These are phyloP conservation scores for Porites lobata DNA, from an alignment of 92 coral and sea anemone species.

Conservation along the genomic window DNA sequence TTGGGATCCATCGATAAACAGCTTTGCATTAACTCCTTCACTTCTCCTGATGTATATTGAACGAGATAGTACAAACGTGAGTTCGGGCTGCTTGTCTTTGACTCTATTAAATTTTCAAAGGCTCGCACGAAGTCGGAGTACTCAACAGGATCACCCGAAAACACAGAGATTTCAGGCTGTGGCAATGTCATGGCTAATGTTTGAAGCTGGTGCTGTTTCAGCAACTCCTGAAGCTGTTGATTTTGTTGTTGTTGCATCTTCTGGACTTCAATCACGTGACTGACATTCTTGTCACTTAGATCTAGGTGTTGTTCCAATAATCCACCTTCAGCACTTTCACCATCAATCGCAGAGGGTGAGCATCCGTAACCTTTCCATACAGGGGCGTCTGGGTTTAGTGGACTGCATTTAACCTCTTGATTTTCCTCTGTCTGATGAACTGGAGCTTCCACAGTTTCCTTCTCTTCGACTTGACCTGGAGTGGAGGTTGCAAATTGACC, in stretches of 20 bases:
- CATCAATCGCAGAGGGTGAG: not conserved
- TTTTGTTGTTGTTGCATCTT: slow-evolving; percentile 45
- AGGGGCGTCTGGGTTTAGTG: slow-evolving; percentile 6
- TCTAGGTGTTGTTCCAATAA: slow-evolving; percentile 15
- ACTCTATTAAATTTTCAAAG: slow-evolving; percentile 65
- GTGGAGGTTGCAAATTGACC: slow-evolving; percentile 12
- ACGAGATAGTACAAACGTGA: slow-evolving; percentile 64
- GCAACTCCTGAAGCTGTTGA: slow-evolving; percentile 34
- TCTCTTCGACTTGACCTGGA: slow-evolving; percentile 9
- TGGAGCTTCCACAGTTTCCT: not conserved
- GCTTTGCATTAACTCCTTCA: slow-evolving; percentile 77
- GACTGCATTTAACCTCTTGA: not conserved
- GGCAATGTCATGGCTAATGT: slow-evolving; percentile 69
- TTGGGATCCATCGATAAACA: slow-evolving; percentile 61
- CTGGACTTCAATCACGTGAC: slow-evolving; percentile 30
- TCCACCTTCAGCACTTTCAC: not conserved
- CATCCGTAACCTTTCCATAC: not conserved
- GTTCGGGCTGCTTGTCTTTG: no score
- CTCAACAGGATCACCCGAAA: slow-evolving; percentile 68
- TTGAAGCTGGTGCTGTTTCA: slow-evolving; percentile 46
- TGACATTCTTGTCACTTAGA: slow-evolving; percentile 26
- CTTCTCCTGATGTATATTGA: slow-evolving; percentile 72
- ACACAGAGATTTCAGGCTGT: slow-evolving; percentile 53
- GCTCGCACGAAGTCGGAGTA: slow-evolving; percentile 56
- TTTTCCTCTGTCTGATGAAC: no score